These are phyloP conservation scores for Polyploca ridens DNA, from an alignment of 2,888 invertebrate genomes.

Conservation along the genomic window DNA sequence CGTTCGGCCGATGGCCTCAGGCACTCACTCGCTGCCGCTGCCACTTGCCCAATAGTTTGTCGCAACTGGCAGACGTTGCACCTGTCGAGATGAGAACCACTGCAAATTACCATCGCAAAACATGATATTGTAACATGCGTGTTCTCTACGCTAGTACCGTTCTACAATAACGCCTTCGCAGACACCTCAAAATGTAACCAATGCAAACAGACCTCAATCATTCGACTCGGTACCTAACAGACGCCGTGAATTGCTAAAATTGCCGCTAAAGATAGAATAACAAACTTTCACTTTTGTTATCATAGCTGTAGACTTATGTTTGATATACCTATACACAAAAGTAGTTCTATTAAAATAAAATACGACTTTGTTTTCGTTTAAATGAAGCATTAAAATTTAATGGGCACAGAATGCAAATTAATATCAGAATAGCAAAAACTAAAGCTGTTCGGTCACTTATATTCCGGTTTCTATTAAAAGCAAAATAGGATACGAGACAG, in stretches of 20 bases:
- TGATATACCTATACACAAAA: slow-evolving; percentile 46
- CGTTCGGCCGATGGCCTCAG: slow-evolving; percentile 76
- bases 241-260: slow-evolving; percentile 33
- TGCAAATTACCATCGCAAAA: slow-evolving; percentile 67
- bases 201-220: slow-evolving; percentile 19
- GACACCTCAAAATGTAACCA: slow-evolving; percentile 12
- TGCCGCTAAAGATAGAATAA: slow-evolving; percentile 39
- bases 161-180: slow-evolving; percentile 22
- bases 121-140: slow-evolving; percentile 52
- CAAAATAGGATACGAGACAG: slow-evolving; percentile 16
- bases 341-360: slow-evolving; percentile 54
- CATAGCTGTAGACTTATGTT: slow-evolving; percentile 35
- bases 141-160: slow-evolving; percentile 41
- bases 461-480: slow-evolving; percentile 16
- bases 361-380: slow-evolving; percentile 34
- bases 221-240: slow-evolving; percentile 14
- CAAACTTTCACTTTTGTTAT: slow-evolving; percentile 57
- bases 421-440: slow-evolving; percentile 25
- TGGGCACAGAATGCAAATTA: slow-evolving; percentile 37
- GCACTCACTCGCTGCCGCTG: slow-evolving; percentile 53
- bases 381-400: slow-evolving; percentile 30
- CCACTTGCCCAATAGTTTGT: slow-evolving; percentile 78
- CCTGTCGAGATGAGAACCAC: slow-evolving; percentile 76
- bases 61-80: slow-evolving; percentile 80
- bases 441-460: slow-evolving; percentile 10